A percentile compares a stretch with the other conserved stretches of the same genome.
These are phyloP conservation scores for Heliconius sara DNA, from an alignment of 2,888 invertebrate genomes.

Conservation along the genomic window DNA sequence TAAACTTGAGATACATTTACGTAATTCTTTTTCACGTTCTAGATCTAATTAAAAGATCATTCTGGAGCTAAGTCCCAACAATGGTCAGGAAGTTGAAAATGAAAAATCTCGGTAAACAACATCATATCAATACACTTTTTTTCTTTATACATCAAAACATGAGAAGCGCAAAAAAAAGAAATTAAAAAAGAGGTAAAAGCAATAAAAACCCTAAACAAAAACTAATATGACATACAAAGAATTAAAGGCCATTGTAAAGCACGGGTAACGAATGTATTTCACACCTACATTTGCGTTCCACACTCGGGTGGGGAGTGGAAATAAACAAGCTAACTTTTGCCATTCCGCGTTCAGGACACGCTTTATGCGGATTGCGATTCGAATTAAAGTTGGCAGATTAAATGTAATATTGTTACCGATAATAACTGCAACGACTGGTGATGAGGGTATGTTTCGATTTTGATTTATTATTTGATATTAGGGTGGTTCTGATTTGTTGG, in stretches of 20 bases:
- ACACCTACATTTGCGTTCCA: conserved; percentile 67
- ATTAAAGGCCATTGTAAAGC: conserved; percentile 39
- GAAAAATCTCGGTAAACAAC: background rate
- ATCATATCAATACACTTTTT: background rate
- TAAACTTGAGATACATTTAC: too few species aligned
- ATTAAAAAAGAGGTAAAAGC: background rate
- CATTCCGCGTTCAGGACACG: conserved; percentile 64
- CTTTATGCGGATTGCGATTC: conserved; percentile 61
- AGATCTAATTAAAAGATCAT: too few species aligned
- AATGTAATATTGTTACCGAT: conserved; percentile 57
- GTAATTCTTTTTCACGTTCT: too few species aligned
- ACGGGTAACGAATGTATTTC: conserved; percentile 54
- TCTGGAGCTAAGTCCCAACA: too few species aligned
- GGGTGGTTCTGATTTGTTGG: background rate
- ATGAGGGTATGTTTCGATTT: conserved; percentile 36
- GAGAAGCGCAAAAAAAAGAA: too few species aligned
- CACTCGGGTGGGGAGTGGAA: conserved; percentile 66
- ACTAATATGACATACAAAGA: conserved; percentile 28
- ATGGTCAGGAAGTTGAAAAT: too few species aligned
- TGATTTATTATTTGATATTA: conserved; percentile 13
- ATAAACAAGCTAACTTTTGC: conserved; percentile 77
- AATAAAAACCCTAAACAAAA: conserved; percentile 18
- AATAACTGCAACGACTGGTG: conserved; percentile 49
- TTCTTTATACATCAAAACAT: too few species aligned
- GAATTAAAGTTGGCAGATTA: conserved; percentile 67